Percentiles rank a stretch among this genome's conserved stretches.
phyloP scores from a whole-genome alignment of 2,888 invertebrate species.

The Clepsis dumicolana region DNA sequence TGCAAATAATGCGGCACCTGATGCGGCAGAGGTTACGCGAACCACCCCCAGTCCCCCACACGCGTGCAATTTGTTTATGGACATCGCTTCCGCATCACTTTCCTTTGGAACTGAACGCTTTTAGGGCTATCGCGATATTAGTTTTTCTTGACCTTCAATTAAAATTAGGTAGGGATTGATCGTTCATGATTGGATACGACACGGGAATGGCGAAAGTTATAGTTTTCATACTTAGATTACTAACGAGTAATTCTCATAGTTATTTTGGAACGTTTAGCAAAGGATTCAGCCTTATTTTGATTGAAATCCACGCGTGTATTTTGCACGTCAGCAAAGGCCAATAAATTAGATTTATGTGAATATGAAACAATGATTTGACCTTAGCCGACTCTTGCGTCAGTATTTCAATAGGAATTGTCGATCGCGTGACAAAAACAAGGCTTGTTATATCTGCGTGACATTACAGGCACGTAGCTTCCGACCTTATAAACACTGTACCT shows the following conservation, averaged over 20 bases:
- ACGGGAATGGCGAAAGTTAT: background rate
- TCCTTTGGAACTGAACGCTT: slow-evolving; percentile 31
- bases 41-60: slow-evolving; percentile 44
- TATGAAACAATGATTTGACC: background rate
- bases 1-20: slow-evolving; percentile 42
- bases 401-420: background rate
- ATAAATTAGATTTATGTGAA: no score
- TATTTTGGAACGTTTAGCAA: no score
- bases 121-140: slow-evolving; percentile 29
- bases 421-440: background rate
- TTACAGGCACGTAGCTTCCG: slow-evolving; percentile 9
- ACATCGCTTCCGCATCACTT: slow-evolving; percentile 47
- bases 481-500: slow-evolving; percentile 26
- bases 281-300: no score
- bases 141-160: slow-evolving; percentile 15
- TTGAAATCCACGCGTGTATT: no score
- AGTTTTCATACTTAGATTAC: no score
- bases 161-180: slow-evolving; percentile 5
- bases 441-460: slow-evolving; percentile 11
- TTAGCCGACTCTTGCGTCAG: background rate
- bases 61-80: slow-evolving; percentile 51
- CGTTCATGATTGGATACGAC: slow-evolving; percentile 1
- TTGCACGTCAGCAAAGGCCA: no score
- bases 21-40: slow-evolving; percentile 39
- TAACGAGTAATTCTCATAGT: no score